A percentile compares a stretch with the other conserved stretches of the same genome.
Conservation (phyloP, 2,888 invertebrate genomes). For the Amblyjoppa proteus region DNA sequence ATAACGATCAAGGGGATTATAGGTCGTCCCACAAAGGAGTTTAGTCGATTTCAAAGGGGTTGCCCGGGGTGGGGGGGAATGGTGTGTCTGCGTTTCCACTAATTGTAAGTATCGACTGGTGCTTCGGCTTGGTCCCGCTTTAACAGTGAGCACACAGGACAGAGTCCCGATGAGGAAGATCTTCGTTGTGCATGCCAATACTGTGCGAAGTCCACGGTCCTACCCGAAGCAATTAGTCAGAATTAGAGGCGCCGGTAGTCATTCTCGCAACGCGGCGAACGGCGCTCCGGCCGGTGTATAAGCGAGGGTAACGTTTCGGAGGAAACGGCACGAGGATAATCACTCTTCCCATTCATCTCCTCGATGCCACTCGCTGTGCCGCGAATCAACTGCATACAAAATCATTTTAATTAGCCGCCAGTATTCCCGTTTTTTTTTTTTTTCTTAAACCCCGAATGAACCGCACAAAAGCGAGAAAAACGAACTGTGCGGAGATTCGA, state of each 20-base stretch:
- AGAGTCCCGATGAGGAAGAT: slow-evolving; percentile 36
- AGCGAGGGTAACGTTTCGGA: slow-evolving; percentile 58
- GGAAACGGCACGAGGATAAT: slow-evolving; percentile 60
- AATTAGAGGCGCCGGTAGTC: slow-evolving; percentile 79
- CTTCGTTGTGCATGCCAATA: slow-evolving; percentile 1
- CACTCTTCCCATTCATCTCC: slow-evolving; percentile 32
- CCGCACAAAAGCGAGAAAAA: slow-evolving; percentile 4
- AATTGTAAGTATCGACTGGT: slow-evolving; percentile 66
- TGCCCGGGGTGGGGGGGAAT: slow-evolving; percentile 17
- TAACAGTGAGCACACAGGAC: slow-evolving; percentile 31
- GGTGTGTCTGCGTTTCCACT: slow-evolving; percentile 49
- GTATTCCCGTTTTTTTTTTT: slow-evolving; percentile 20
- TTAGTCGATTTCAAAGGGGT: slow-evolving; percentile 60
- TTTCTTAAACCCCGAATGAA: background rate
- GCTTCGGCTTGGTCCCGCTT: slow-evolving; percentile 9
- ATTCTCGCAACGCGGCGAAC: slow-evolving; percentile 60
- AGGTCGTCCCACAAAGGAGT: slow-evolving; percentile 62
- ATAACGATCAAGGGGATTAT: slow-evolving; percentile 65
- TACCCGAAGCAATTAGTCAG: slow-evolving; percentile 74
- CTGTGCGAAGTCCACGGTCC: slow-evolving; percentile 28
- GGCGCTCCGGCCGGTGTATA: slow-evolving; percentile 41
- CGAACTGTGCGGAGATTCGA: background rate
- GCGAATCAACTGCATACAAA: slow-evolving; percentile 70
- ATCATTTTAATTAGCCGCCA: slow-evolving; percentile 77
- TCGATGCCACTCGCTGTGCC: slow-evolving; percentile 9